Percentiles rank a stretch among this genome's conserved stretches.
Conservation (phyloP, 2,888 invertebrate genomes). For the Eupithecia abbreviata region DNA sequence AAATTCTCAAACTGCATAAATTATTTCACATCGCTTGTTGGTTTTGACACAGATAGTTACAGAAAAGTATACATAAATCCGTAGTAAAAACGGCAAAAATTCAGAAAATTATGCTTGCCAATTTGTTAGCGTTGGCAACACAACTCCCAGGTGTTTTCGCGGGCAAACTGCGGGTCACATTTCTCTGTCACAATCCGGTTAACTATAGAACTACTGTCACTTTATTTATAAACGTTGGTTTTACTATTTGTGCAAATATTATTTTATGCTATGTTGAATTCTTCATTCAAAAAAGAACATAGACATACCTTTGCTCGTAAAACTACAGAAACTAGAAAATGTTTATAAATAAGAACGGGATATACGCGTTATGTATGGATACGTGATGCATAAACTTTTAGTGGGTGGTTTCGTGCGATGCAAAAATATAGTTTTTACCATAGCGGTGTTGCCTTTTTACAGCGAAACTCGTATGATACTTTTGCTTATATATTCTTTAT, state of each 20-base stretch:
- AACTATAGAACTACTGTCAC: constrained; percentile 42
- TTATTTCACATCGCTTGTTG: background rate
- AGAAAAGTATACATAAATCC: background rate
- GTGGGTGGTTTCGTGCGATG: constrained; percentile 57
- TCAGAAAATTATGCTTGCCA: constrained; percentile 8
- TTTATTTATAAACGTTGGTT: constrained; percentile 11
- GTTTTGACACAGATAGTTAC: background rate
- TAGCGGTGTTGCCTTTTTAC: constrained; percentile 50
- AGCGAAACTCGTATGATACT: constrained; percentile 12
- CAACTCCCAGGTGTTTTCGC: constrained; percentile 59
- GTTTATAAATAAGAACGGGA: constrained; percentile 13
- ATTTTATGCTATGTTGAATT: background rate
- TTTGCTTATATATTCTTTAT: background rate
- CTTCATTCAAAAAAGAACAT: background rate
- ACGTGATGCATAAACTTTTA: constrained; percentile 58
- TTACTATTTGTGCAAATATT: background rate
- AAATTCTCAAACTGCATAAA: background rate
- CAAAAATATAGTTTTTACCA: constrained; percentile 67
- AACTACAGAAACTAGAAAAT: constrained; percentile 7
- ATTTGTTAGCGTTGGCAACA: constrained; percentile 18
- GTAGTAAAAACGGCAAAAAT: constrained; percentile 6
- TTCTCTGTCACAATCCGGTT: constrained; percentile 62
- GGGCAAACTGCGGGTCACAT: constrained; percentile 49
- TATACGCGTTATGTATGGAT: constrained; percentile 22
- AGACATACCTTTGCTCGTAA: background rate